These are phyloP conservation scores for Sesia apiformis DNA, from an alignment of 2,888 invertebrate species.

Conservation along the genomic window DNA sequence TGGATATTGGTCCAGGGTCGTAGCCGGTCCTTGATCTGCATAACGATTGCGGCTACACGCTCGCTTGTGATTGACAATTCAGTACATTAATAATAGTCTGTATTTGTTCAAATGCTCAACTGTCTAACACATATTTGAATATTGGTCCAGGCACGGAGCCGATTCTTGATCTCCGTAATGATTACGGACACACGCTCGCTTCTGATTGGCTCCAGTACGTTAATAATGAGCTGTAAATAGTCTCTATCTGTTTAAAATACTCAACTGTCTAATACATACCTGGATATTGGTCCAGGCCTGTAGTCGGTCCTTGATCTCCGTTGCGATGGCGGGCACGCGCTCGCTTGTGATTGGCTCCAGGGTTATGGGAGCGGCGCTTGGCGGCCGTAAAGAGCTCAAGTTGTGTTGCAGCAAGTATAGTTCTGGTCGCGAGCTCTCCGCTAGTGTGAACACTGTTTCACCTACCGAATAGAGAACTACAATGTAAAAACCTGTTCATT, in stretches of 20 bases:
- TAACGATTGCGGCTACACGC: too few relatives aligned
- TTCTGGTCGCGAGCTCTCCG: conserved; percentile 27
- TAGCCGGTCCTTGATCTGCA: too few relatives aligned
- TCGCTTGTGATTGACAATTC: too few relatives aligned
- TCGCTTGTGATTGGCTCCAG: conserved; percentile 6
- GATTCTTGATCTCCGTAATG: conserved; percentile 12
- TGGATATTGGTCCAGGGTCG: too few relatives aligned
- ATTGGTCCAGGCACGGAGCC: conserved; percentile 31
- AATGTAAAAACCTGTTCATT: too few relatives aligned
- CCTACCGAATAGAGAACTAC: background rate
- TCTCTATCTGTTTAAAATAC: too few relatives aligned
- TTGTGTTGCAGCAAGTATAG: conserved; percentile 25
- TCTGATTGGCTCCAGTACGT: conserved; percentile 7
- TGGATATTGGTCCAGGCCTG: conserved; percentile 36
- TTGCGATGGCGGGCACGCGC: conserved; percentile 14
- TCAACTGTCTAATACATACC: conserved; percentile 17
- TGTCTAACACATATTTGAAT: conserved; percentile 27
- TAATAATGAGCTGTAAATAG: too few relatives aligned
- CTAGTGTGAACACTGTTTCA: conserved; percentile 47
- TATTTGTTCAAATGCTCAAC: too few relatives aligned
- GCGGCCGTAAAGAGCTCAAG: conserved; percentile 28
- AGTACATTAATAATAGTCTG: too few relatives aligned
- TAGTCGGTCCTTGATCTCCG: conserved; percentile 12
- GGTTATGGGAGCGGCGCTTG: conserved; percentile 21
- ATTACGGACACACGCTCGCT: conserved; percentile 8